Percentiles rank a stretch among this genome's conserved stretches.
phyloP scores from a whole-genome alignment of 2,113 vertebrate genomes.

The Ctenodactylus gundi region DNA sequence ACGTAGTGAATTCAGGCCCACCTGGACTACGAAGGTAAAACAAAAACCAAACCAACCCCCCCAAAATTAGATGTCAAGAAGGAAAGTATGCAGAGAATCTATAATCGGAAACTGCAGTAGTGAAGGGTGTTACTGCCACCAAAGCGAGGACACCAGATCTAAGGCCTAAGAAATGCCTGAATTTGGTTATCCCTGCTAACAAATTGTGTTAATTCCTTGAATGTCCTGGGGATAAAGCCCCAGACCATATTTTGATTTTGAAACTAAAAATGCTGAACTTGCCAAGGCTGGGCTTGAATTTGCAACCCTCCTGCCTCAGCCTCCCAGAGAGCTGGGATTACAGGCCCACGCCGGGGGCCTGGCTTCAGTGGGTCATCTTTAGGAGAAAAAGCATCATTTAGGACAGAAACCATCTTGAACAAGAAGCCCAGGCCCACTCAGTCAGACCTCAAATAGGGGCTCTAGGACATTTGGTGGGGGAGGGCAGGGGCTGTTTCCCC shows the following conservation, averaged over 20 bases:
- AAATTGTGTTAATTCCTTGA: too few relatives aligned
- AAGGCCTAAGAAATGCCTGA: neutral
- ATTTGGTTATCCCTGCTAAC: neutral
- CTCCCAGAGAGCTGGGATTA: too few relatives aligned
- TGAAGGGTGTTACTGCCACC: neutral
- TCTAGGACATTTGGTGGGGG: neutral
- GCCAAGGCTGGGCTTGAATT: too few relatives aligned
- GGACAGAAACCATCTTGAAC: neutral
- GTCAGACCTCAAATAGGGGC: neutral
- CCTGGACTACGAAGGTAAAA: too few relatives aligned
- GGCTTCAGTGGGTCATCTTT: too few relatives aligned
- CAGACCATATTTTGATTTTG: too few relatives aligned
- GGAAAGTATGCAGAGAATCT: neutral
- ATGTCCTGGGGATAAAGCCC: too few relatives aligned
- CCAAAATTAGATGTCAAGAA: neutral
- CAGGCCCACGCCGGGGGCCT: too few relatives aligned
- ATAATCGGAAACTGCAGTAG: neutral
- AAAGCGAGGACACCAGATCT: neutral
- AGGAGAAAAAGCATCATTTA: neutral
- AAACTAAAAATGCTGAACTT: too few relatives aligned
- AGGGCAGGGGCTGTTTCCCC: neutral
- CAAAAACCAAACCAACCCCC: too few relatives aligned
- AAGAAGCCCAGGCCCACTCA: neutral
- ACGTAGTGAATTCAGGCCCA: too few relatives aligned
- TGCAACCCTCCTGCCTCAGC: too few relatives aligned